These are phyloP conservation scores for Apeltes quadracus DNA, from an alignment of 2,113 vertebrate genomes.

Conservation along the genomic window DNA sequence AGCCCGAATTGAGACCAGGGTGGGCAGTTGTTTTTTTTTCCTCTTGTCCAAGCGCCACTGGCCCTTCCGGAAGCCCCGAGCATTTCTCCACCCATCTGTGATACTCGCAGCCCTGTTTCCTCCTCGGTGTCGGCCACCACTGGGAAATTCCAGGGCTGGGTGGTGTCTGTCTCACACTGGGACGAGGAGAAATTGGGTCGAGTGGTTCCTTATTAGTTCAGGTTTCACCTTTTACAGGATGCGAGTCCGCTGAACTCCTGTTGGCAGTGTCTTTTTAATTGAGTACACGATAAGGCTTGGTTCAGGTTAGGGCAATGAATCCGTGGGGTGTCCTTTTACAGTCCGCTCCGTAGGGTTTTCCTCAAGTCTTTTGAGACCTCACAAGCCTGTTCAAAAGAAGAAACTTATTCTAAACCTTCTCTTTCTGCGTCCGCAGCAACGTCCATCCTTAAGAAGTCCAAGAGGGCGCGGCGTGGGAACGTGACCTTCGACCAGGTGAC, in stretches of 20 bases:
- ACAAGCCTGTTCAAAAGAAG: no score
- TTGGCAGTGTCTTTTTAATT: slow-evolving; percentile 66
- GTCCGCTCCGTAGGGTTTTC: slow-evolving; percentile 31
- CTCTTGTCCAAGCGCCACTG: slow-evolving; percentile 35
- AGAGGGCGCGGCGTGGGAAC: slow-evolving; percentile 81
- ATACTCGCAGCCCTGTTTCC: slow-evolving; percentile 59
- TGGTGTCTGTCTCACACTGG: slow-evolving; percentile 38
- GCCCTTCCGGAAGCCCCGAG: slow-evolving; percentile 53
- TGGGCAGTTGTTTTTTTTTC: slow-evolving; percentile 41
- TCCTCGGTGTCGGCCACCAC: slow-evolving; percentile 40
- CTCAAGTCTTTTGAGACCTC: not conserved
- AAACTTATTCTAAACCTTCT: slow-evolving; percentile 23
- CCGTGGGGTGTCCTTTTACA: slow-evolving; percentile 65
- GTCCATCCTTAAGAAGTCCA: slow-evolving; percentile 92
- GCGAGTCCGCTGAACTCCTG: slow-evolving; percentile 53
- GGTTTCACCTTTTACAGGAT: slow-evolving; percentile 68
- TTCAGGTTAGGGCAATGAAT: slow-evolving; percentile 54
- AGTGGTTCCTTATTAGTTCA: slow-evolving; percentile 45
- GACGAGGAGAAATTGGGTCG: slow-evolving; percentile 29
- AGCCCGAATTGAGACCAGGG: slow-evolving; percentile 28
- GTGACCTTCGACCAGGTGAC: slow-evolving; percentile 92
- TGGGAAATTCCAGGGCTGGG: slow-evolving; percentile 70
- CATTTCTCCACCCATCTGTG: slow-evolving; percentile 54
- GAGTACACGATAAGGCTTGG: slow-evolving; percentile 59
- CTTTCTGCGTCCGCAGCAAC: slow-evolving; percentile 76